Base-by-base conservation (phyloP, 2,888 invertebrate genomes). In the Cataglyphis livida region DNA sequence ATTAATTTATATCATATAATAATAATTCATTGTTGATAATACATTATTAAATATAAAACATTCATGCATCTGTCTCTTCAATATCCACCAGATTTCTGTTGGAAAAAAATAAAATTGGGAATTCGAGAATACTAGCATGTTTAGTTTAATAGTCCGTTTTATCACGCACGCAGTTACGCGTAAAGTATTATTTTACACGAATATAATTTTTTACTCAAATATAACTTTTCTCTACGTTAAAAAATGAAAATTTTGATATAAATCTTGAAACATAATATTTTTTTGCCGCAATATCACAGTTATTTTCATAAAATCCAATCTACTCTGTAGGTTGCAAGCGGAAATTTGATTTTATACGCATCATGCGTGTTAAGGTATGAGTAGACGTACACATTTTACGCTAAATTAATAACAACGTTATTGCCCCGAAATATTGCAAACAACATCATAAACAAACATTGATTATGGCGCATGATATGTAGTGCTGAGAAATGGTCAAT, bases 251-350 rank as follows among this genome's bases (percentile, higher is more conserved):
- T 61, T 59, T 79, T 25, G 32, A 48, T 71, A 59, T n/a, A 59
- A 44, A 59, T 71, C 35, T 44, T 79, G 78, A 79, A 79, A 79
- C 32, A 59, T 44, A 79, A 79, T 79, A 71, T 18, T 68, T 79
- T 76, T 79, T 48, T 59, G 59, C 35, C 59, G 12, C 35, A 59
- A 71, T 59, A 71, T 44, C 12, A 71, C 35, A 28, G 57, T 78
- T 71, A 71, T 79, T 71, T 79, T 57, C 35, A 44, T 78, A 78
- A 78, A 78, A 78, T 18, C 18, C 44, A 71, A 71, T 71, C 59
- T 70, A 35, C 35, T 71, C 44, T 44, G 73, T 21, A 59, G 71
- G 1, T 44, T 70, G 57, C 59, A 48, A 79, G 59, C 25, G 12
- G 59, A 71, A 59, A 79, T 79, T 59, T 59, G 59, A 79, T 79